Conservation (phyloP, 2,113 vertebrate genomes). For the Felis catus region DNA sequence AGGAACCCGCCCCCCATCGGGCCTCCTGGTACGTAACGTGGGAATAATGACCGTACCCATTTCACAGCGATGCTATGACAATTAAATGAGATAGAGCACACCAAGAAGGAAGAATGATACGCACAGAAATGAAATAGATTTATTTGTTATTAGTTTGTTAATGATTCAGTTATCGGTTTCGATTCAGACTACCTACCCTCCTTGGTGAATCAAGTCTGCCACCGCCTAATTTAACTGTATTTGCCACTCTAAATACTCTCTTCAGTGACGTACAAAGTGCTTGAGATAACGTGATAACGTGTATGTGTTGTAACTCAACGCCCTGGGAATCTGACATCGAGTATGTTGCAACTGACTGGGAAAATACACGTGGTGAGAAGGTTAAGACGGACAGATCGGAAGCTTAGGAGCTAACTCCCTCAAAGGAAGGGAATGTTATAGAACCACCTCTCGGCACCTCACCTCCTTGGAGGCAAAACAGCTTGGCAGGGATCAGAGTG, state of each 20-base stretch:
- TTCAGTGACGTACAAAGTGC: conserved; percentile 28
- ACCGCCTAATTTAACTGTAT: neutral
- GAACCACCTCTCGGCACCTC: conserved; percentile 34
- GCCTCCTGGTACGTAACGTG: neutral
- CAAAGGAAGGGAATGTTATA: conserved; percentile 9
- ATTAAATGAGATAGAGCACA: neutral
- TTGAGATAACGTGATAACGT: neutral
- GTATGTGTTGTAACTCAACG: neutral
- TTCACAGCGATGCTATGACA: neutral
- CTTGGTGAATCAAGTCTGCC: neutral
- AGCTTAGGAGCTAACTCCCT: neutral
- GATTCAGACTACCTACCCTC: neutral
- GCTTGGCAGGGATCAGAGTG: conserved; percentile 35
- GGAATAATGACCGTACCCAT: neutral
- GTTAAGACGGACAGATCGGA: neutral
- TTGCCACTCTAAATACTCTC: neutral
- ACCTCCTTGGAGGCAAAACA: conserved; percentile 53
- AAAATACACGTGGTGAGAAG: neutral
- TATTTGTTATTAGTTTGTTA: neutral
- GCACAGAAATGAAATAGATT: neutral
- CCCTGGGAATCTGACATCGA: neutral
- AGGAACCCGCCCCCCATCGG: neutral
- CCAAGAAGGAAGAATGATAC: neutral
- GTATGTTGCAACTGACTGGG: neutral
- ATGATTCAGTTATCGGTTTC: neutral